Evolutionary conservation across 1,140 invertebrate species (phyloP).

Genomic region (Apis dorsata): DNA sequence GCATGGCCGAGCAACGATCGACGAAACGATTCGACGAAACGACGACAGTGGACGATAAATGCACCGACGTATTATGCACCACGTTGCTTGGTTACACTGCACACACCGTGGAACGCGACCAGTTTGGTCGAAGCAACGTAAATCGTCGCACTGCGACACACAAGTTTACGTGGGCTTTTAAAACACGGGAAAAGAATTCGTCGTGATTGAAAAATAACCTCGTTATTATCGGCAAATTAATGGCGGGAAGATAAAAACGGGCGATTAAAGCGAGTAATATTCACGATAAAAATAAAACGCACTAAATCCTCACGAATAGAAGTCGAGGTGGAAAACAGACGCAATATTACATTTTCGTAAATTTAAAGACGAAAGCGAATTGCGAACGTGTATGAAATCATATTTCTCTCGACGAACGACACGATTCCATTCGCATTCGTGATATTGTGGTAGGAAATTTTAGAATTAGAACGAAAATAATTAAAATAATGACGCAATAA

Average conservation of each 20-base stretch:
- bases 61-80: background rate
- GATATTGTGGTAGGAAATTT: no score
- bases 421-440: no score
- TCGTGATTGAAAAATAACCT: background rate
- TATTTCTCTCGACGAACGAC: no score
- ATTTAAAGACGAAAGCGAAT: no score
- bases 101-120: background rate
- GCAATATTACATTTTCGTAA: no score
- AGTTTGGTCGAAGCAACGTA: background rate
- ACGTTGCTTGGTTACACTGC: background rate
- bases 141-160: background rate
- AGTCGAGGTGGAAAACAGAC: background rate
- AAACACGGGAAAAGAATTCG: background rate
- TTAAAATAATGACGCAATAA: no score
- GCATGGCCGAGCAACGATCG: no score
- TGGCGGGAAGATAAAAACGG: slow-evolving; percentile 4
- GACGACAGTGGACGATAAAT: background rate
- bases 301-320: background rate
- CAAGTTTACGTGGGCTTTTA: background rate
- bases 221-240: slow-evolving; percentile 11
- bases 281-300: background rate
- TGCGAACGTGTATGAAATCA: no score
- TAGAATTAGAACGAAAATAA: no score
- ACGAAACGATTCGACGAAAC: background rate
- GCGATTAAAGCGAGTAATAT: background rate